phyloP scores from a whole-genome alignment of 2,888 invertebrate species.

The Metalampra italica region DNA sequence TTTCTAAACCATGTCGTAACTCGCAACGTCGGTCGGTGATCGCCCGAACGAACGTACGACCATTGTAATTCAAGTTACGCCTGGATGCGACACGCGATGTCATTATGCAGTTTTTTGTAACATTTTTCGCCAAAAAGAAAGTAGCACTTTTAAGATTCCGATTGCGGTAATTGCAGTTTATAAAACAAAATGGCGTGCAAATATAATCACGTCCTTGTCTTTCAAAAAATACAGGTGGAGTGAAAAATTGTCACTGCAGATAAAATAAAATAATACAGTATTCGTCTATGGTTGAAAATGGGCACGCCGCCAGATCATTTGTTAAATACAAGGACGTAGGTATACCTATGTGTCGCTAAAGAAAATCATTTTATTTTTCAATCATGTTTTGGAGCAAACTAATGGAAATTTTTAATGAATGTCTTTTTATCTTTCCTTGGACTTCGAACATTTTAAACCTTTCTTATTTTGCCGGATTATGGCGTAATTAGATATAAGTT shows the following conservation, averaged over 20 bases:
- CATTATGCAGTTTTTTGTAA: slow-evolving; percentile 52
- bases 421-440: too few species aligned
- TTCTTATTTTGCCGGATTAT: too few species aligned
- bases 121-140: slow-evolving; percentile 65
- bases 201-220: slow-evolving; percentile 3
- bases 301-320: slow-evolving; percentile 6
- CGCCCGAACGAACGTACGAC: slow-evolving; percentile 37
- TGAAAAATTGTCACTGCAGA: background rate
- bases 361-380: slow-evolving; percentile 1
- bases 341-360: too few species aligned
- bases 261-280: background rate
- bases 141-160: slow-evolving; percentile 20
- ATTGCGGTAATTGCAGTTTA: background rate
- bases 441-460: too few species aligned
- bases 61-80: slow-evolving; percentile 70
- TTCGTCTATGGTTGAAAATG: background rate
- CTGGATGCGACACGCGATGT: slow-evolving; percentile 64
- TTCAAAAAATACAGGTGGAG: background rate
- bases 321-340: slow-evolving; percentile 10
- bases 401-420: too few species aligned
- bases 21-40: slow-evolving; percentile 68
- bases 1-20: slow-evolving; percentile 76
- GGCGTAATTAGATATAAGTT: too few species aligned
- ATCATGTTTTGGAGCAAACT: background rate
- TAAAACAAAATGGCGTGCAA: background rate